Conservation (phyloP, 2,113 vertebrate species). For the Puma concolor region DNA sequence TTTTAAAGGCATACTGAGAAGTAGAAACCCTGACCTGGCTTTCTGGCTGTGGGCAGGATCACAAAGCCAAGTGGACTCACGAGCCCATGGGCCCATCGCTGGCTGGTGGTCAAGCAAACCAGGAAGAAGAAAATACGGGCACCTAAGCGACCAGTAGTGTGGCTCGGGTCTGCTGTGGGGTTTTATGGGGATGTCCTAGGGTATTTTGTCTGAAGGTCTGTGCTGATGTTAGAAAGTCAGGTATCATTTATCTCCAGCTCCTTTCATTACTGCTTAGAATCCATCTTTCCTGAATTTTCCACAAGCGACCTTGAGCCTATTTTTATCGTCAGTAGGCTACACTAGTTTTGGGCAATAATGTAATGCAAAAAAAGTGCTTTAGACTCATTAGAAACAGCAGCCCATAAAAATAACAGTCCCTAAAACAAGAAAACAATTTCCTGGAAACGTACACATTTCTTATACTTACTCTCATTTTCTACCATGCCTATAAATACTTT, state of each 20-base stretch:
- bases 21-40: not conserved
- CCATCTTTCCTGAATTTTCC: not conserved
- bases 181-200: not conserved
- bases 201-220: not conserved
- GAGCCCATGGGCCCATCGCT: not conserved
- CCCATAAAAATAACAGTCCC: not conserved
- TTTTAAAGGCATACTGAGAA: not conserved
- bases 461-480: not conserved
- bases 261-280: not conserved
- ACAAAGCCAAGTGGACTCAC: not conserved
- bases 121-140: not conserved
- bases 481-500: not conserved
- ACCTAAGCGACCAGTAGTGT: not conserved
- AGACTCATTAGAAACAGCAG: not conserved
- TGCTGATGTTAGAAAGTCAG: not conserved
- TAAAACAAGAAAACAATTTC: slow-evolving; percentile 6
- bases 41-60: not conserved
- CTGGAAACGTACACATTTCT: slow-evolving; percentile 14
- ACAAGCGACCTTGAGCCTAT: not conserved
- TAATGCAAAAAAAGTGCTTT: not conserved
- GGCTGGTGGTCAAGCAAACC: not conserved
- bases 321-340: not conserved
- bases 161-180: not conserved
- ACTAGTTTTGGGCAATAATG: not conserved
- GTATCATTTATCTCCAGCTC: not conserved